Evolutionary conservation across 2,888 invertebrate genomes (phyloP).

Genomic region (Gari tellinella): DNA sequence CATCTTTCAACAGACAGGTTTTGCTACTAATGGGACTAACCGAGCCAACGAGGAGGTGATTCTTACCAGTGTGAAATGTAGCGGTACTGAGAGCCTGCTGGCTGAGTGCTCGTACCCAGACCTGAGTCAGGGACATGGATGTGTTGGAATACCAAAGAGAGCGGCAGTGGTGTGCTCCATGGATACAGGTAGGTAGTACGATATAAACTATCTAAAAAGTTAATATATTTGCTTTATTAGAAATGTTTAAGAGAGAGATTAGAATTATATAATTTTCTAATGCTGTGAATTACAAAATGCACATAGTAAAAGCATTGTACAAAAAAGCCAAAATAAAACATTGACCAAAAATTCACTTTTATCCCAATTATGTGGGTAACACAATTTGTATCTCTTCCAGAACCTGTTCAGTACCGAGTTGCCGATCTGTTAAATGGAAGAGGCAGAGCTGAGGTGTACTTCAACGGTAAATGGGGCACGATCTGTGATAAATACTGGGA

Average conservation of each 20-base stretch:
- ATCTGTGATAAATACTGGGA: constrained; percentile 64
- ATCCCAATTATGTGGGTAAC: too few species aligned
- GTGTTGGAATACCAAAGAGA: constrained; percentile 41
- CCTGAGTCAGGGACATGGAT: constrained; percentile 58
- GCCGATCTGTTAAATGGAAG: constrained; percentile 50
- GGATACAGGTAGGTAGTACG: constrained; percentile 45
- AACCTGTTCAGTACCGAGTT: constrained; percentile 66
- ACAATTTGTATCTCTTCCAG: constrained; percentile 49
- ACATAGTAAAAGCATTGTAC: too few species aligned
- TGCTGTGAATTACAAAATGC: too few species aligned
- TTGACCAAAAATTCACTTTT: too few species aligned
- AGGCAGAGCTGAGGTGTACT: constrained; percentile 72
- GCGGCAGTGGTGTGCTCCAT: constrained; percentile 72
- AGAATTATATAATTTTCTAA: too few species aligned
- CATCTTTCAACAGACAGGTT: constrained; percentile 41
- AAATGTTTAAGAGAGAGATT: too few species aligned
- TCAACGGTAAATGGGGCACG: constrained; percentile 69
- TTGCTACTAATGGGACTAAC: constrained; percentile 61
- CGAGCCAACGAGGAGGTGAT: constrained; percentile 56
- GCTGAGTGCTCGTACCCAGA: constrained; percentile 55
- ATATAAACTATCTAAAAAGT: too few species aligned
- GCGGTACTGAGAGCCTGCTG: constrained; percentile 54
- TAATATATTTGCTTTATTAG: too few species aligned
- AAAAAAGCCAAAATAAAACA: too few species aligned
- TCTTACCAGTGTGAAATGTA: constrained; percentile 63